A percentile compares a stretch with the other conserved stretches of the same genome.
These are phyloP conservation scores for Neuroterus valhalla DNA, from an alignment of 1,140 invertebrate genomes.

Conservation along the genomic window DNA sequence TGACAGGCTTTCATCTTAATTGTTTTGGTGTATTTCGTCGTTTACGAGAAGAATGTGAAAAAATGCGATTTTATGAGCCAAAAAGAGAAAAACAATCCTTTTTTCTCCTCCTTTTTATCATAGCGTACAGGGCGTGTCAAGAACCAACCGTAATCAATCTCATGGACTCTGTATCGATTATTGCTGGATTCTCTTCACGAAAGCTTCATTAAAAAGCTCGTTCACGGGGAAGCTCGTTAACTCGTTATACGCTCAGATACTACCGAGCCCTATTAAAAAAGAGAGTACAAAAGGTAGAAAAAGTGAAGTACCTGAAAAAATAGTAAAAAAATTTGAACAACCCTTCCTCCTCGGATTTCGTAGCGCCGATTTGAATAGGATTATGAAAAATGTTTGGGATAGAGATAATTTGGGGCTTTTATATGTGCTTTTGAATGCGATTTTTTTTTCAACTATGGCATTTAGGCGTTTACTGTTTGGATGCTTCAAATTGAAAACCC, in stretches of 20 bases:
- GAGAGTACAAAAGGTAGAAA: constrained; percentile 18
- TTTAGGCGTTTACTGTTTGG: too few species aligned
- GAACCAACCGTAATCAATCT: constrained; percentile 30
- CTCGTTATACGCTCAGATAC: constrained; percentile 26
- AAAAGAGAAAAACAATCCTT: too few species aligned
- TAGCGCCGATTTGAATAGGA: background rate
- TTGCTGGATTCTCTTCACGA: constrained; percentile 28
- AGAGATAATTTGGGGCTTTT: background rate
- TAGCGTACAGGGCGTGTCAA: constrained; percentile 26
- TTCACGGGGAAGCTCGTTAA: constrained; percentile 23
- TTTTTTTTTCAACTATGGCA: too few species aligned
- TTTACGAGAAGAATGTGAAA: too few species aligned
- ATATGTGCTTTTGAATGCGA: background rate
- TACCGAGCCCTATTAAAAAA: constrained; percentile 27
- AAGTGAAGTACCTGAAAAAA: constrained; percentile 2
- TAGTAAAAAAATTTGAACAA: background rate
- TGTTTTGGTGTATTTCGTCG: too few species aligned
- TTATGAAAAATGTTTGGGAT: background rate
- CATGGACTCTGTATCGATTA: constrained; percentile 23
- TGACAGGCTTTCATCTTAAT: too few species aligned
- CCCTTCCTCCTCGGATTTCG: constrained; percentile 3
- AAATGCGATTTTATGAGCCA: too few species aligned
- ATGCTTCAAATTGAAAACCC: too few species aligned
- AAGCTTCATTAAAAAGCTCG: constrained; percentile 31
- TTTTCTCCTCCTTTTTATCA: background rate